These are phyloP conservation scores for Perognathus longimembris DNA, from an alignment of 2,113 vertebrate species.

Conservation along the genomic window DNA sequence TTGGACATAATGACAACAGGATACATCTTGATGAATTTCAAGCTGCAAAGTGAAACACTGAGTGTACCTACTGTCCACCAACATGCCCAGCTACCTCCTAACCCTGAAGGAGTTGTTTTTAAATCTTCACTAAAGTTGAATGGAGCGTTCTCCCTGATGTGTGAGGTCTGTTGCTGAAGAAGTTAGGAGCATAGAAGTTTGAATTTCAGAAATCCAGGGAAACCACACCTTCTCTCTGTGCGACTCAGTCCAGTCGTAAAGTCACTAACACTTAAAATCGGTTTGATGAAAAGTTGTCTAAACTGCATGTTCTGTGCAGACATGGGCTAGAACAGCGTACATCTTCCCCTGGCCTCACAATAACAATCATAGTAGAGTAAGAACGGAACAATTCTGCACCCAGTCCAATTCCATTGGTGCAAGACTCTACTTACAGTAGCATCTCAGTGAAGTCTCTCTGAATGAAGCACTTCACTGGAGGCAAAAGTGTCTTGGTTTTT, in stretches of 20 bases:
- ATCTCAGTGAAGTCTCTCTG: constrained; percentile 59
- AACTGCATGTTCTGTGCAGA: constrained; percentile 37
- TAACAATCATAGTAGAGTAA: neutral
- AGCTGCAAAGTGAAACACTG: constrained; percentile 41
- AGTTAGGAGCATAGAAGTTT: neutral
- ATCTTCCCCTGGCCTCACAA: constrained; percentile 21
- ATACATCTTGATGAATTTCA: constrained; percentile 8
- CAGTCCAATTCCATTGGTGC: neutral
- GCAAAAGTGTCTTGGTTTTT: constrained; percentile 69
- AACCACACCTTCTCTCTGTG: neutral
- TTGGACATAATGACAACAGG: neutral
- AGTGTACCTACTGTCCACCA: neutral
- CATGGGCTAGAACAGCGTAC: neutral
- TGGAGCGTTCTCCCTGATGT: neutral
- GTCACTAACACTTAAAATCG: constrained; percentile 51
- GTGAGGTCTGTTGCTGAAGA: neutral
- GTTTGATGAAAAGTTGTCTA: constrained; percentile 32
- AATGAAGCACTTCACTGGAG: constrained; percentile 63
- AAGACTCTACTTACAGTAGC: neutral
- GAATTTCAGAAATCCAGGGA: neutral
- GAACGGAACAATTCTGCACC: neutral
- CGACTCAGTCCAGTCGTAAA: constrained; percentile 14
- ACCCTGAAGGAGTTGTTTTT: neutral
- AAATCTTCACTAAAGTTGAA: neutral
- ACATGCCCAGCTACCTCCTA: neutral